phyloP scores from a whole-genome alignment of 2,113 vertebrate species.

The Pitta sordida region DNA sequence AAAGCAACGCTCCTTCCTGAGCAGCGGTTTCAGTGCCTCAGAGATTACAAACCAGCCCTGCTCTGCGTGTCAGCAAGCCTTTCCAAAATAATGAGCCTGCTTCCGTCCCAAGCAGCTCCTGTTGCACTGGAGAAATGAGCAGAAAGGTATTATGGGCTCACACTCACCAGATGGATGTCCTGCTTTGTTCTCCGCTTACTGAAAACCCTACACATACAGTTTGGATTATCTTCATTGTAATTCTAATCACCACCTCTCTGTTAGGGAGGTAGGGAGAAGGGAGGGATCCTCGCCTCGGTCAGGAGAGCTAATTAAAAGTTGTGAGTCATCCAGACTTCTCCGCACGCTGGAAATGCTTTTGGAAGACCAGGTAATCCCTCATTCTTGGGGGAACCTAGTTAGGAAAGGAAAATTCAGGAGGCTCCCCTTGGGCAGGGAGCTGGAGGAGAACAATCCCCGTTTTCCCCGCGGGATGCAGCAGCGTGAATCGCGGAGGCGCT shows the following conservation, averaged over 20 bases:
- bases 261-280: conserved; percentile 24
- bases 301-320: conserved; percentile 63
- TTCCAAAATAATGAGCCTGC: conserved; percentile 53
- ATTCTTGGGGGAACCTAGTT: conserved; percentile 18
- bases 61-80: conserved; percentile 50
- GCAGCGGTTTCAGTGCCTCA: conserved; percentile 9
- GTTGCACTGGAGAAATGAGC: conserved; percentile 62
- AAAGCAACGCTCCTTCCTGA: conserved; percentile 47
- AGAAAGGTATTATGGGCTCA: conserved; percentile 63
- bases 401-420: conserved; percentile 9
- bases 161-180: conserved; percentile 64
- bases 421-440: not conserved
- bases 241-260: conserved; percentile 57
- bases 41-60: conserved; percentile 45
- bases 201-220: conserved; percentile 58
- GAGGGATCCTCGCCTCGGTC: conserved; percentile 35
- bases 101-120: conserved; percentile 57
- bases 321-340: conserved; percentile 49
- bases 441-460: not conserved
- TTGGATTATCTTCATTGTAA: conserved; percentile 70
- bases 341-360: not conserved
- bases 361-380: conserved; percentile 59
- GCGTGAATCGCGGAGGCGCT: not conserved
- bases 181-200: conserved; percentile 58
- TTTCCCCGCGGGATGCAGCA: not conserved